These are phyloP conservation scores for Cettia cetti DNA, from an alignment of 2,113 vertebrate species.

Conservation along the genomic window DNA sequence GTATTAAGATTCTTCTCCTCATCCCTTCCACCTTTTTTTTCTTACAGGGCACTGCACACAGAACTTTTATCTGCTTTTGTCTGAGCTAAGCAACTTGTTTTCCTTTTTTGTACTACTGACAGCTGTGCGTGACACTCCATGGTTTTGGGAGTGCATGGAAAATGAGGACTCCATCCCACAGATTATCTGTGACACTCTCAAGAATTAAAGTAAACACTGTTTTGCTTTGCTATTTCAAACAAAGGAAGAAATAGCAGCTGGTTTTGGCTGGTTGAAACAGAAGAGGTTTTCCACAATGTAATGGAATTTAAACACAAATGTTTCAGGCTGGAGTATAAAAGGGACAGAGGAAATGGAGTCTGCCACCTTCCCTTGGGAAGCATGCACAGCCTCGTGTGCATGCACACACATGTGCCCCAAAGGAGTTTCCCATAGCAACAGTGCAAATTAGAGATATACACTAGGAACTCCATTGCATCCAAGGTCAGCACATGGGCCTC, in stretches of 20 bases:
- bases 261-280: background rate
- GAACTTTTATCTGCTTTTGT: constrained; percentile 15
- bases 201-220: constrained; percentile 43
- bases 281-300: background rate
- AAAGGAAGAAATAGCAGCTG: constrained; percentile 50
- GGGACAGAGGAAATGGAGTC: background rate
- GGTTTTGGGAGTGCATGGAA: background rate
- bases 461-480: background rate
- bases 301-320: constrained; percentile 32
- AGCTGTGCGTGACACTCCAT: constrained; percentile 17
- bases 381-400: fast-evolving
- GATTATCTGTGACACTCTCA: constrained; percentile 52
- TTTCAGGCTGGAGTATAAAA: background rate
- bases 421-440: background rate
- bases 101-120: background rate
- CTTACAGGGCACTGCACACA: background rate
- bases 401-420: background rate
- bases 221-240: constrained; percentile 33
- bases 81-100: background rate
- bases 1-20: background rate
- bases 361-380: background rate
- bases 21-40: background rate
- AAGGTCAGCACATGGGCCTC: background rate
- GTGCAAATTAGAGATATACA: background rate
- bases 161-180: constrained; percentile 42